A percentile compares a stretch with the other conserved stretches of the same genome.
These are phyloP conservation scores for Coptodon rendalli DNA, from an alignment of 2,113 vertebrate species.

Conservation along the genomic window DNA sequence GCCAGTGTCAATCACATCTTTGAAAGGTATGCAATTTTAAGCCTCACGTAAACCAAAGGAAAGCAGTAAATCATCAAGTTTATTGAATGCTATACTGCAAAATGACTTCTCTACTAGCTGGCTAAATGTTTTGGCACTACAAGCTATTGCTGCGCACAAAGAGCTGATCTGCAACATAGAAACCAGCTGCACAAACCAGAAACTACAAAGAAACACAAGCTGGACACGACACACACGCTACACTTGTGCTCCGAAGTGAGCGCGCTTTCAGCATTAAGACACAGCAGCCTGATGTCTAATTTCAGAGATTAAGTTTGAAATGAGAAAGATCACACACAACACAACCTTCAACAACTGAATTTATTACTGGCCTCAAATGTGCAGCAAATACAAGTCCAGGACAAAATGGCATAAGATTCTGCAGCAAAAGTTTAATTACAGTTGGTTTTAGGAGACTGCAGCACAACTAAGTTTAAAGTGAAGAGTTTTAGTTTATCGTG, in stretches of 20 bases:
- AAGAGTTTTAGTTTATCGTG: background rate
- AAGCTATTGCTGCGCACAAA: background rate
- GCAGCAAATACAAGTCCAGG: background rate
- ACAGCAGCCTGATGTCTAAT: background rate
- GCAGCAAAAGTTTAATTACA: background rate
- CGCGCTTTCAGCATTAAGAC: background rate
- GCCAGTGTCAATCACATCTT: background rate
- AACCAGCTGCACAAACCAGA: background rate
- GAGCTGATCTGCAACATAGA: background rate
- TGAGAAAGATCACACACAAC: background rate
- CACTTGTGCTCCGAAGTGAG: background rate
- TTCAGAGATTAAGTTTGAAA: background rate
- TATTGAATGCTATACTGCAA: background rate
- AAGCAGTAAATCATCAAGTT: background rate
- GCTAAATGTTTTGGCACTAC: background rate
- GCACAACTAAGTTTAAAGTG: background rate
- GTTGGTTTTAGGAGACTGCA: background rate
- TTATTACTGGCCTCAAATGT: background rate
- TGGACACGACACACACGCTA: background rate
- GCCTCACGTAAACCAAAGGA: background rate
- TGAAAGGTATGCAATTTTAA: background rate
- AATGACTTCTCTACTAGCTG: background rate
- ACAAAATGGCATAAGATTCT: background rate
- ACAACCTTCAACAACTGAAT: background rate
- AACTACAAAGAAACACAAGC: background rate